Evolutionary conservation across 2,113 vertebrate species (phyloP).

Genomic region (Eupsittula cactorum): DNA sequence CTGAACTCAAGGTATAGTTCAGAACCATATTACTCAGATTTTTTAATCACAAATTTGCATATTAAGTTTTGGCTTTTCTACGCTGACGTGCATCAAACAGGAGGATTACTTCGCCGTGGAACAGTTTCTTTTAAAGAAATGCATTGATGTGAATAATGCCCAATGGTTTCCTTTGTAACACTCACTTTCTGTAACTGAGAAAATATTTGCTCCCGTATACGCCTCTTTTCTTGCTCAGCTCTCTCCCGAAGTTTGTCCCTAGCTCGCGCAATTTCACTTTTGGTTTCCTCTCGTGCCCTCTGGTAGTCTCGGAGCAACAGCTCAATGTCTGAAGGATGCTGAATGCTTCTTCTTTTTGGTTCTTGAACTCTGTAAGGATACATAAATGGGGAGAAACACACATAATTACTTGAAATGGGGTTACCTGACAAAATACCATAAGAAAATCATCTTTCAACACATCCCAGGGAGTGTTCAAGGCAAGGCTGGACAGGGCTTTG

Average conservation of each 20-base stretch:
- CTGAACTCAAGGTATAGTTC: not conserved
- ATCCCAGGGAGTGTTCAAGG: not conserved
- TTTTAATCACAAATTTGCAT: not conserved
- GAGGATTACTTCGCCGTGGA: not conserved
- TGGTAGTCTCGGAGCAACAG: constrained; percentile 86
- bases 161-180: not conserved
- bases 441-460: not conserved
- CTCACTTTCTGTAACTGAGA: constrained; percentile 82
- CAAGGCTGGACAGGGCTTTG: not conserved
- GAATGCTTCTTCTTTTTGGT: constrained; percentile 59
- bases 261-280: constrained; percentile 88
- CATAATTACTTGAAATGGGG: not conserved
- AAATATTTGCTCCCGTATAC: constrained; percentile 83
- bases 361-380: constrained; percentile 74
- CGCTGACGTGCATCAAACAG: not conserved
- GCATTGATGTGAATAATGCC: not conserved
- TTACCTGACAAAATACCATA: not conserved
- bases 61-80: not conserved
- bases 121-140: not conserved
- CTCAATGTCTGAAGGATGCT: constrained; percentile 86
- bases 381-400: not conserved
- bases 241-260: constrained; percentile 84
- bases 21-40: not conserved
- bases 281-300: constrained; percentile 88
- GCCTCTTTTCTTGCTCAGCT: constrained; percentile 87